phyloP scores from a whole-genome alignment of 2,113 vertebrate species.

The Garra rufa region DNA sequence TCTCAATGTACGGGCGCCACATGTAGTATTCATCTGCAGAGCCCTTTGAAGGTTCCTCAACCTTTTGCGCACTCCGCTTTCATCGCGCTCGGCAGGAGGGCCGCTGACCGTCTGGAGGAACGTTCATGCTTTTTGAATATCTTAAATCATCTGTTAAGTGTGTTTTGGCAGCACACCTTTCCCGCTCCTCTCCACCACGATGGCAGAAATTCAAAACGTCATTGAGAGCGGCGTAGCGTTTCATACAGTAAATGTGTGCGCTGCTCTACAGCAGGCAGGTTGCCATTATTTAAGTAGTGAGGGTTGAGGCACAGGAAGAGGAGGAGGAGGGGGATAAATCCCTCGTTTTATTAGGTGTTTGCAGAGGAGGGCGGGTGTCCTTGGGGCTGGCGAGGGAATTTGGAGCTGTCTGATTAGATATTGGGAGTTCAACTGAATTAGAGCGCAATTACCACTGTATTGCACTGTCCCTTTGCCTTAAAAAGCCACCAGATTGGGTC shows the following conservation, averaged over 20 bases:
- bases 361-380: slow-evolving; percentile 63
- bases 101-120: slow-evolving; percentile 53
- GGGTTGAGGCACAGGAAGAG: slow-evolving; percentile 38
- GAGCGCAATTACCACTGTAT: slow-evolving; percentile 65
- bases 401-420: slow-evolving; percentile 69
- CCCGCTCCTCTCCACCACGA: slow-evolving; percentile 22
- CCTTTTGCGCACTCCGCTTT: slow-evolving; percentile 49
- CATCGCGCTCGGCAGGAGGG: slow-evolving; percentile 52
- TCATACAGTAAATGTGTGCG: slow-evolving; percentile 51
- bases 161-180: slow-evolving; percentile 56
- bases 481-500: slow-evolving; percentile 65
- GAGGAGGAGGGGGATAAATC: slow-evolving; percentile 55
- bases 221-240: slow-evolving; percentile 55
- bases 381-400: slow-evolving; percentile 63
- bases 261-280: slow-evolving; percentile 53
- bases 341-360: slow-evolving; percentile 66
- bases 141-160: slow-evolving; percentile 61
- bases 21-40: slow-evolving; percentile 55
- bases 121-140: slow-evolving; percentile 49
- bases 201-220: slow-evolving; percentile 56
- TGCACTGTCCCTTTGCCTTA: slow-evolving; percentile 64
- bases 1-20: slow-evolving; percentile 31
- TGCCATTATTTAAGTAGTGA: slow-evolving; percentile 60
- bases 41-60: slow-evolving; percentile 51
- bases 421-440: slow-evolving; percentile 69